These are phyloP conservation scores for Tetragonula carbonaria DNA, from an alignment of 2,888 invertebrate genomes.

Conservation along the genomic window DNA sequence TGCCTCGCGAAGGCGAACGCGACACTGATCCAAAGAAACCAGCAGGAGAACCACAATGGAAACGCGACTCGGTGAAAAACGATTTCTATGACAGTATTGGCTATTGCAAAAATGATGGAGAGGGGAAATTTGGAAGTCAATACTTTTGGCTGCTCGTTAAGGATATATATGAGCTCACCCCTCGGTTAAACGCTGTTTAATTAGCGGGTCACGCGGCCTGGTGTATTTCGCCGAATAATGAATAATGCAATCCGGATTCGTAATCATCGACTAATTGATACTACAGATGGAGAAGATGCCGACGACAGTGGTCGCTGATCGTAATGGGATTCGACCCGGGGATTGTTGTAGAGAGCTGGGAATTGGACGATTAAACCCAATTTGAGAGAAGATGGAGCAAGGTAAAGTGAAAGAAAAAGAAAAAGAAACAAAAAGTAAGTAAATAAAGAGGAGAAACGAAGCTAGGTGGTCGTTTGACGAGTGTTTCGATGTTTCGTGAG, in stretches of 20 bases:
- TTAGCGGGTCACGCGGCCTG: conserved; percentile 36
- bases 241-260: conserved; percentile 34
- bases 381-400: conserved; percentile 5
- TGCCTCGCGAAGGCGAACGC: not conserved
- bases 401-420: not conserved
- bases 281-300: conserved; percentile 31
- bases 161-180: not conserved
- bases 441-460: not conserved
- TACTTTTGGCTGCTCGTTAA: conserved; percentile 29
- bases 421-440: not conserved
- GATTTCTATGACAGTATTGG: not conserved
- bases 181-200: conserved; percentile 18
- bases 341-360: not conserved
- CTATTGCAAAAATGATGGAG: not conserved
- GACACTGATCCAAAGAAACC: not conserved
- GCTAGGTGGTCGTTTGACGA: not conserved
- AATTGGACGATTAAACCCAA: conserved; percentile 21
- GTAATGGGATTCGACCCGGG: conserved; percentile 8
- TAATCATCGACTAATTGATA: conserved; percentile 54
- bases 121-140: conserved; percentile 28
- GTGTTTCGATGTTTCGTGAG: not conserved
- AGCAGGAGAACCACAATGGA: not conserved
- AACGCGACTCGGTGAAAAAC: not conserved
- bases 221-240: conserved; percentile 1
- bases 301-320: not conserved